Base-by-base conservation (phyloP, 2,888 invertebrate genomes). In the Ellobium chinense region DNA sequence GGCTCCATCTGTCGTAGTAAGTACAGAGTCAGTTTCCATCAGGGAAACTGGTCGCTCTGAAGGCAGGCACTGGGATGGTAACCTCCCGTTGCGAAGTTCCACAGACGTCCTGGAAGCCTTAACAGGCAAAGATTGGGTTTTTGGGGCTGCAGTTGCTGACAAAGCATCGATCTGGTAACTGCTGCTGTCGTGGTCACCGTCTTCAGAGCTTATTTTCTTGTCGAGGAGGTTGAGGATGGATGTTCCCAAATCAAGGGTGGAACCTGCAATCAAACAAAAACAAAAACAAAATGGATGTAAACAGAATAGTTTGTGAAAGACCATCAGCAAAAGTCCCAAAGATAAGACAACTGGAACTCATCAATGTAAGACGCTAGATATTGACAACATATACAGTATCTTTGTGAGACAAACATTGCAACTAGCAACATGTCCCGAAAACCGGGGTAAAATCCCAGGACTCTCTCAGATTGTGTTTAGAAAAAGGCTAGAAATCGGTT, bases 181-280 rank as follows among this genome's bases (percentile, higher is more conserved):
- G 0, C 21, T 27, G 14, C 9, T 37, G 18, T 66, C 66, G n/a
- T 66, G 37, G 9, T 31, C 58, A 21, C 54, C 27, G 46, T 66
- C 65, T 54, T 56, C 31, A 9, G 66, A 60, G 76, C 87, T 85
- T 21, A 88, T 87, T 66, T 88, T 87, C 74, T 85, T 86, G 84
- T 91, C 91, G 84, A 89, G 90, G 27, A 91, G 87, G 62, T 87
- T 88, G 27, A 91, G 85, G 37, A 91, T 70, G 7, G 89, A 86
- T 27, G 90, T 89, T 2, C 89, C 87, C 60, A 91, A 84, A 29
- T 91, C 91, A 72, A 91, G 81, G 37, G 90, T 89, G 21, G 90
- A 89, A 21, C 91, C 90, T 91, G 88, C 58, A 77, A 39, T 29
- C 56, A 29, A 37, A 29, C 31, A 18, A 1, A 68, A 58, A 21